phyloP scores from a whole-genome alignment of 2,888 invertebrate species.

The Tryphoninae sp. region DNA sequence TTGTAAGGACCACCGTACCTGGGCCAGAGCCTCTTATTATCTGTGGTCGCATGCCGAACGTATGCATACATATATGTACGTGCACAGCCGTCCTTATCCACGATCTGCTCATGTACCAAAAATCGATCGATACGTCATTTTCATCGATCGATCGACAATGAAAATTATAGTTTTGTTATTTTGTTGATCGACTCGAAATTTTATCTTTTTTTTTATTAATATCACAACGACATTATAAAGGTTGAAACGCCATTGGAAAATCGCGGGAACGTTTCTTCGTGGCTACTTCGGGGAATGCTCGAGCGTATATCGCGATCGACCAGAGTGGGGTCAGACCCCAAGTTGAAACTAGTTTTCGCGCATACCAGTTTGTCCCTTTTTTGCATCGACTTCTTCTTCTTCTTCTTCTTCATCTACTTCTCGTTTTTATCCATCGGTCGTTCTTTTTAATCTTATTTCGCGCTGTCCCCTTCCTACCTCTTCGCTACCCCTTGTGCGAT shows the following conservation, averaged over 20 bases:
- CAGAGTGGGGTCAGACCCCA: conserved; percentile 67
- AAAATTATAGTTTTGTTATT: no score
- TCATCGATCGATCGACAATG: neutral
- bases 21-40: conserved; percentile 34
- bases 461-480: conserved; percentile 60
- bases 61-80: conserved; percentile 62
- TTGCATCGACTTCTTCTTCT: conserved; percentile 52
- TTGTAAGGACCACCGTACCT: conserved; percentile 24
- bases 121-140: neutral
- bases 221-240: neutral
- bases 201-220: no score
- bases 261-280: conserved; percentile 7
- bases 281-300: conserved; percentile 59
- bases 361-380: conserved; percentile 69
- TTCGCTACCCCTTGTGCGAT: conserved; percentile 54
- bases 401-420: conserved; percentile 52
- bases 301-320: conserved; percentile 65
- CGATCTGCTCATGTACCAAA: neutral
- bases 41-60: conserved; percentile 67
- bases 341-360: conserved; percentile 73
- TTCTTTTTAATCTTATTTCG: conserved; percentile 45
- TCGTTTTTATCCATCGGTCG: conserved; percentile 48
- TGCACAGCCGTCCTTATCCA: conserved; percentile 2
- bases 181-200: no score
- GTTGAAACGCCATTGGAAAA: conserved; percentile 18